A percentile compares a stretch with the other conserved stretches of the same genome.
These are phyloP conservation scores for Xiphorhynchus erythropygius DNA, from an alignment of 2,797 vertebrate genomes.

Conservation along the genomic window DNA sequence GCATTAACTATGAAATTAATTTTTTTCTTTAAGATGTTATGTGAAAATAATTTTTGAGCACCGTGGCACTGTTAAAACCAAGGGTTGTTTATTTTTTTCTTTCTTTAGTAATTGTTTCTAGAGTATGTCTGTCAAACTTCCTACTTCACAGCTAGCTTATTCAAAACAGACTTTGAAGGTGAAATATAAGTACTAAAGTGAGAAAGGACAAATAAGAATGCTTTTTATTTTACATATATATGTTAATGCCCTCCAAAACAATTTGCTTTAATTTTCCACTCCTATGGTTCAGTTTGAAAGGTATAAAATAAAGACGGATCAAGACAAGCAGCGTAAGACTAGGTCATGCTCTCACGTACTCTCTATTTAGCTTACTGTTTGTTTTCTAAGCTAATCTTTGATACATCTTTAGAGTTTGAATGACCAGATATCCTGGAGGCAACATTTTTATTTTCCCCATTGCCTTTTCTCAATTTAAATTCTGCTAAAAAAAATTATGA, in stretches of 20 bases:
- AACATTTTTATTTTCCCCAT: neutral
- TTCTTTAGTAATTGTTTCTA: constrained; percentile 18
- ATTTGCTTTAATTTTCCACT: neutral
- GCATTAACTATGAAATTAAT: neutral
- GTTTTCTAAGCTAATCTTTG: neutral
- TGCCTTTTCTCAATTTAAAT: neutral
- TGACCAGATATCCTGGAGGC: neutral
- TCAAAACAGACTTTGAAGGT: constrained; percentile 25
- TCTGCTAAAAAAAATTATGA: neutral
- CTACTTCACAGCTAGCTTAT: constrained; percentile 34
- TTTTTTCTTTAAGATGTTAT: neutral
- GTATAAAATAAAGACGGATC: neutral
- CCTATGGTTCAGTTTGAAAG: neutral
- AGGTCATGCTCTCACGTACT: neutral
- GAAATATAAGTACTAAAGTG: neutral
- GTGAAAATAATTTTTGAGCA: neutral
- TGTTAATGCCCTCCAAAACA: neutral
- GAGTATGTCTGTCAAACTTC: constrained; percentile 19
- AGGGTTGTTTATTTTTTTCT: neutral
- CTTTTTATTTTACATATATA: neutral
- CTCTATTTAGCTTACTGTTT: neutral
- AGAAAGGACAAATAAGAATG: neutral
- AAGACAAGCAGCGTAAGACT: neutral
- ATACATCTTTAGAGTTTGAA: neutral
- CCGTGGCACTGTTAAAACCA: constrained; percentile 1